phyloP scores from a whole-genome alignment of 2,888 invertebrate species.

The Melanostoma mellinum region DNA sequence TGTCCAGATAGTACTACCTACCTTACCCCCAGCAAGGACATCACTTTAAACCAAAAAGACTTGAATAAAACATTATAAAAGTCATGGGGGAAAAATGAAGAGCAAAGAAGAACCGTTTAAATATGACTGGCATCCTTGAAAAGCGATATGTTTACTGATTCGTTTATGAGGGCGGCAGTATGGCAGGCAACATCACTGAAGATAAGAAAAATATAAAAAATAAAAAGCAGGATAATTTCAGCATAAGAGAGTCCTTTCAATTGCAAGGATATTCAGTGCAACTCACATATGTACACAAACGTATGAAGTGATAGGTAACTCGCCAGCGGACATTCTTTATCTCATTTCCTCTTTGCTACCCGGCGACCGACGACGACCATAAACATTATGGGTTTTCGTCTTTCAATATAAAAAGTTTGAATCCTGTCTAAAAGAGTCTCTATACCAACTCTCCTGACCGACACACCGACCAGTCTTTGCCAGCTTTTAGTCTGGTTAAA shows the following conservation, averaged over 20 bases:
- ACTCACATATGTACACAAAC: slow-evolving; percentile 16
- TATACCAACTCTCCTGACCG: slow-evolving; percentile 5
- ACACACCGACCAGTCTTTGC: slow-evolving; percentile 4
- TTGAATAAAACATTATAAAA: slow-evolving; percentile 60
- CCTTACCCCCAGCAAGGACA: slow-evolving; percentile 34
- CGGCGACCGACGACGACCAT: background rate
- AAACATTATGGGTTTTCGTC: background rate
- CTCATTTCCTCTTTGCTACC: slow-evolving; percentile 3
- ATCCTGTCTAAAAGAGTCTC: slow-evolving; percentile 14
- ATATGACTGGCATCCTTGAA: slow-evolving; percentile 57
- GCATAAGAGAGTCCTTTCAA: slow-evolving; percentile 44
- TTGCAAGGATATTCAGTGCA: slow-evolving; percentile 39
- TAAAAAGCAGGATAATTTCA: slow-evolving; percentile 2
- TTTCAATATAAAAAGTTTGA: slow-evolving; percentile 31
- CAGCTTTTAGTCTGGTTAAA: slow-evolving; percentile 48
- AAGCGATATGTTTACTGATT: slow-evolving; percentile 63
- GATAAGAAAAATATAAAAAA: slow-evolving; percentile 9
- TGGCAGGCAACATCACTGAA: slow-evolving; percentile 17
- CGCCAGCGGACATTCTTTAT: slow-evolving; percentile 40
- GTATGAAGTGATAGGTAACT: slow-evolving; percentile 23
- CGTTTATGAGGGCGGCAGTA: slow-evolving; percentile 47
- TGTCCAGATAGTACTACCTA: slow-evolving; percentile 51
- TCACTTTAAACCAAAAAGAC: slow-evolving; percentile 25
- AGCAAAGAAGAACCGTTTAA: slow-evolving; percentile 36
- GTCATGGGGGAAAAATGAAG: slow-evolving; percentile 3